Evolutionary conservation across 2,888 invertebrate genomes (phyloP).

Genomic region (Acrobasis repandana): DNA sequence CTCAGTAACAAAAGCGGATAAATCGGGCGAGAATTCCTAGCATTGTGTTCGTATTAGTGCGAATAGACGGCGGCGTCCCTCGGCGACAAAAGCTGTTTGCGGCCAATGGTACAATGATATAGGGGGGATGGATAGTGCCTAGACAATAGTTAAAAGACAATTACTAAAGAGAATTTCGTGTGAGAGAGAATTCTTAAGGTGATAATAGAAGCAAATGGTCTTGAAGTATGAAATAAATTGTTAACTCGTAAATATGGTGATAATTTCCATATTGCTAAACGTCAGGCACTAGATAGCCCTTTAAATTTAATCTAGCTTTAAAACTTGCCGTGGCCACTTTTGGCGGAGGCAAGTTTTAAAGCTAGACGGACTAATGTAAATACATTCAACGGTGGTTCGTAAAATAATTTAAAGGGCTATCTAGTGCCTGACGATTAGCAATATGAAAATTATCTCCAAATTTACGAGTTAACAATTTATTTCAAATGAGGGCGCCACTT

Average conservation of each 20-base stretch:
- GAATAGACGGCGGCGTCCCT: constrained; percentile 53
- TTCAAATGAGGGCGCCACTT: too few species aligned
- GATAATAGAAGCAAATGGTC: too few species aligned
- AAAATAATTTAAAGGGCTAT: neutral
- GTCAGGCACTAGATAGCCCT: too few species aligned
- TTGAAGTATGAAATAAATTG: too few species aligned
- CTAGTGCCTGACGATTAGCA: too few species aligned
- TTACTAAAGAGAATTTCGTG: constrained; percentile 26
- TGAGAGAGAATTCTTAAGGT: constrained; percentile 23
- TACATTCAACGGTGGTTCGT: neutral
- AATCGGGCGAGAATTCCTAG: constrained; percentile 57
- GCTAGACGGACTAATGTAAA: neutral
- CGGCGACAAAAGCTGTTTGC: constrained; percentile 54
- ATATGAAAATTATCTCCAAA: too few species aligned
- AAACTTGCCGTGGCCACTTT: too few species aligned
- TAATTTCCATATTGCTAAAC: too few species aligned
- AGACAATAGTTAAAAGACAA: constrained; percentile 23
- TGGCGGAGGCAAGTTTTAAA: constrained; percentile 5
- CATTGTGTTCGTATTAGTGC: constrained; percentile 67
- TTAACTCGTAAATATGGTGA: too few species aligned
- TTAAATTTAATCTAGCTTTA: too few species aligned
- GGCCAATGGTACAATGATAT: constrained; percentile 34
- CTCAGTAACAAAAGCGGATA: constrained; percentile 56
- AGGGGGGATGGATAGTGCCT: constrained; percentile 30
- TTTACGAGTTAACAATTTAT: too few species aligned